These are phyloP conservation scores for Pelochelys cantorii DNA, from an alignment of 2,797 vertebrate species.

Conservation along the genomic window DNA sequence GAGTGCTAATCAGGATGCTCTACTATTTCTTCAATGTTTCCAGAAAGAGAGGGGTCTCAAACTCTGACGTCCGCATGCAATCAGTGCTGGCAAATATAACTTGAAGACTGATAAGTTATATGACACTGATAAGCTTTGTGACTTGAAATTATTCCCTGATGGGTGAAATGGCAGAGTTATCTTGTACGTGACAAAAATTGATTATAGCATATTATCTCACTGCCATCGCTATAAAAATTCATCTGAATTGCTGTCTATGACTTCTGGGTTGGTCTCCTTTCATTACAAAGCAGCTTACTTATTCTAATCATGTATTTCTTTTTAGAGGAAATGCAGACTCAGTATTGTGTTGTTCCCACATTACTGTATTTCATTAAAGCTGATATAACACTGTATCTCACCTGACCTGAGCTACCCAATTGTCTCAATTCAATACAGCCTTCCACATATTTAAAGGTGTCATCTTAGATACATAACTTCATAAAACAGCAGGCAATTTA, in stretches of 20 bases:
- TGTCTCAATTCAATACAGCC: background rate
- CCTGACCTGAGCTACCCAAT: background rate
- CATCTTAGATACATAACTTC: background rate
- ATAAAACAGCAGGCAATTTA: background rate
- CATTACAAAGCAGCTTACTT: conserved; percentile 68
- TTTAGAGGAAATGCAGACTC: conserved; percentile 51
- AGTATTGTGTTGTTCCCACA: conserved; percentile 38
- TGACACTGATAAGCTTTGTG: conserved; percentile 21
- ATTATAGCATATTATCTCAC: conserved; percentile 49
- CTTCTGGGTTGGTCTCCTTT: conserved; percentile 47
- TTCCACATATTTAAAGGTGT: background rate
- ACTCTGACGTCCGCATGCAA: background rate
- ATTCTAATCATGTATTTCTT: conserved; percentile 68
- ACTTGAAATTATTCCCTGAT: conserved; percentile 43
- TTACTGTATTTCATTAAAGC: conserved; percentile 58
- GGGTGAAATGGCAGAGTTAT: conserved; percentile 54
- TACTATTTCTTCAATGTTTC: background rate
- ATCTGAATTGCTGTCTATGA: conserved; percentile 71
- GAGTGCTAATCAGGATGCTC: background rate
- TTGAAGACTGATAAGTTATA: conserved; percentile 28
- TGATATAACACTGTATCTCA: background rate
- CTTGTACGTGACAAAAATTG: conserved; percentile 54
- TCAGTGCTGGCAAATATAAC: conserved; percentile 17
- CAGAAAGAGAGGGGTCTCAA: background rate
- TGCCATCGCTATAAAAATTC: conserved; percentile 24